Evolutionary conservation across 2,888 invertebrate species (phyloP).

Genomic region (Eudasyphora cyanicolor): DNA sequence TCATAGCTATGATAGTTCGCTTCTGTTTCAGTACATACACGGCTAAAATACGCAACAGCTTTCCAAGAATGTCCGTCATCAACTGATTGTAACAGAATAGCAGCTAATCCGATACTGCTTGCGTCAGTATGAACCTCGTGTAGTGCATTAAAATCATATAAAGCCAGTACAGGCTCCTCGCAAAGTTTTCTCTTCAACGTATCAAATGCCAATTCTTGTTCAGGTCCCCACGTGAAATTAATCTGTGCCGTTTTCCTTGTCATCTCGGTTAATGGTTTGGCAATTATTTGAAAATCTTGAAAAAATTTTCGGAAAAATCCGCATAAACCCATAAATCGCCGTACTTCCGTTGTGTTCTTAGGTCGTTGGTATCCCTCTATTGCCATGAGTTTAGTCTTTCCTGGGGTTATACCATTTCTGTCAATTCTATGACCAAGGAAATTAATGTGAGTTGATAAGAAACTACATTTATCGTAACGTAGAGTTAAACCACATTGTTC

Average conservation of each 20-base stretch:
- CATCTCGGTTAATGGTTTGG: not conserved
- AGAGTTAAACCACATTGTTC: not conserved
- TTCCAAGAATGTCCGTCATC: constrained; percentile 36
- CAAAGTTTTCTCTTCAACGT: not conserved
- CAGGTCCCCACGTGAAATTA: not conserved
- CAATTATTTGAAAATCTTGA: not conserved
- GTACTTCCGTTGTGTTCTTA: not conserved
- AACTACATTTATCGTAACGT: constrained; percentile 11
- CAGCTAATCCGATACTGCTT: constrained; percentile 10
- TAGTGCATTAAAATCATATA: not conserved
- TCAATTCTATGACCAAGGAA: not conserved
- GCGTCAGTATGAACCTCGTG: constrained; percentile 4
- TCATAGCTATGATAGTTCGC: constrained; percentile 72
- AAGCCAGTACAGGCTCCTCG: not conserved
- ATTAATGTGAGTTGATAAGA: not conserved
- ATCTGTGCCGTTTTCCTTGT: not conserved
- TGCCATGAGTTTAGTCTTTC: not conserved
- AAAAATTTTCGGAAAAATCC: constrained; percentile 32
- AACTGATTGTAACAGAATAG: constrained; percentile 35
- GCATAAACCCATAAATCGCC: not conserved
- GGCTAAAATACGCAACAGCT: constrained; percentile 43
- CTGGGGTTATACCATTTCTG: not conserved
- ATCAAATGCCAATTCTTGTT: constrained; percentile 20
- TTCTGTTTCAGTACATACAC: constrained; percentile 27
- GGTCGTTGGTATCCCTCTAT: not conserved